These are phyloP conservation scores for Phoxinus dragarum DNA, from an alignment of 2,797 vertebrate genomes.

Conservation along the genomic window DNA sequence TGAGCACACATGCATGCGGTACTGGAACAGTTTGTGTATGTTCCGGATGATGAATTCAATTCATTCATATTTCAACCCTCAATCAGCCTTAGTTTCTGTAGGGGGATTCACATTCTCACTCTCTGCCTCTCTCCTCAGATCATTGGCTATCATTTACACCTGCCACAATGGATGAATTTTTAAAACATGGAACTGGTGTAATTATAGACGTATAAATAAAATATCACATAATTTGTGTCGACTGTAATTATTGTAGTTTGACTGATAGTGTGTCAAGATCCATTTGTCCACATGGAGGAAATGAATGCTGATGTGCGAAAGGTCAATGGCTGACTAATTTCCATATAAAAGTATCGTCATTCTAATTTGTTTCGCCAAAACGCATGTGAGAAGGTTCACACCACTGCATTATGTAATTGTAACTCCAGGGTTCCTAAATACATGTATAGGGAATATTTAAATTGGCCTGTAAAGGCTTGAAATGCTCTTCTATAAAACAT, in stretches of 20 bases:
- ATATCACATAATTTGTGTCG: conserved; percentile 65
- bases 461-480: background rate
- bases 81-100: conserved; percentile 38
- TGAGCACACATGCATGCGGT: conserved; percentile 57
- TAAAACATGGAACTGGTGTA: conserved; percentile 66
- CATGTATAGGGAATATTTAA: background rate
- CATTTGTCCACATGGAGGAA: conserved; percentile 14
- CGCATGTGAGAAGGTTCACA: background rate
- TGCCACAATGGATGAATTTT: conserved; percentile 73
- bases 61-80: conserved; percentile 47
- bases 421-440: background rate
- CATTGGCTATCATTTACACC: conserved; percentile 66
- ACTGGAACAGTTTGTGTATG: conserved; percentile 39
- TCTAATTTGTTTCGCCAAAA: background rate
- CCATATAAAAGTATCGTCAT: background rate
- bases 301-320: conserved; percentile 8
- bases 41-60: conserved; percentile 55
- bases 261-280: conserved; percentile 12
- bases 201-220: conserved; percentile 76
- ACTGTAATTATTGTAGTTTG: conserved; percentile 62
- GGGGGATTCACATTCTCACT: conserved; percentile 63
- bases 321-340: conserved; percentile 22
- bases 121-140: conserved; percentile 42
- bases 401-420: background rate
- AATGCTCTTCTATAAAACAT: background rate